phyloP scores from a whole-genome alignment of 2,797 vertebrate species.

The Chanos chanos region DNA sequence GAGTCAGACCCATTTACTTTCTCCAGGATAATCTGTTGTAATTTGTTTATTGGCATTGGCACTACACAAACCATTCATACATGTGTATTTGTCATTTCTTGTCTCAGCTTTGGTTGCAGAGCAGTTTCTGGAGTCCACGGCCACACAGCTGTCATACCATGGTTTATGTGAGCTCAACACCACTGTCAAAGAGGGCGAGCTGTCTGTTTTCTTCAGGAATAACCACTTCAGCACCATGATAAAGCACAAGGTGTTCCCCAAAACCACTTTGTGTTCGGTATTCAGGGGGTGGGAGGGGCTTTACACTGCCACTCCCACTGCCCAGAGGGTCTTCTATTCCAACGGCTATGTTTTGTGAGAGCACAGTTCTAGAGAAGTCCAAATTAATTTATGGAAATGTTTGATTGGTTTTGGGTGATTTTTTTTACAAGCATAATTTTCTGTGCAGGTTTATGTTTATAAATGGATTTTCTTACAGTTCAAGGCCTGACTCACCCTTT shows the following conservation, averaged over 20 bases:
- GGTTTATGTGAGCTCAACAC: constrained; percentile 88
- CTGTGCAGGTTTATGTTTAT: too few relatives aligned
- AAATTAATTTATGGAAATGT: not conserved
- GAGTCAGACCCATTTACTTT: too few relatives aligned
- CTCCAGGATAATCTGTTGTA: too few relatives aligned
- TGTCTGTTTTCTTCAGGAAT: constrained; percentile 93
- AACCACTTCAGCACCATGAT: constrained; percentile 96
- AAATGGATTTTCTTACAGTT: too few relatives aligned
- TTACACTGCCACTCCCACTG: not conserved
- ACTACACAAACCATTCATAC: too few relatives aligned
- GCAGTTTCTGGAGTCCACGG: constrained; percentile 89
- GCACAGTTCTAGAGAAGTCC: not conserved
- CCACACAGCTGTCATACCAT: constrained; percentile 88
- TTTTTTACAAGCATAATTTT: too few relatives aligned
- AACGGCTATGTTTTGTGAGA: not conserved
- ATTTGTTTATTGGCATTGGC: too few relatives aligned
- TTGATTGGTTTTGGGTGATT: not conserved
- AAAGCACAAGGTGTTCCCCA: constrained; percentile 82
- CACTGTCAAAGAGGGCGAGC: constrained; percentile 77
- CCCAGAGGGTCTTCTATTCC: not conserved
- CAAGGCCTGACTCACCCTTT: too few relatives aligned
- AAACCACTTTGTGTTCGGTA: too few relatives aligned
- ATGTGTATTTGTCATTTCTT: too few relatives aligned
- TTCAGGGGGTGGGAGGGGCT: not conserved
- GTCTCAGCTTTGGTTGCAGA: constrained; percentile 85